Evolutionary conservation across 2,113 vertebrate species (phyloP).

Genomic region (Cricetomys ansorgei): DNA sequence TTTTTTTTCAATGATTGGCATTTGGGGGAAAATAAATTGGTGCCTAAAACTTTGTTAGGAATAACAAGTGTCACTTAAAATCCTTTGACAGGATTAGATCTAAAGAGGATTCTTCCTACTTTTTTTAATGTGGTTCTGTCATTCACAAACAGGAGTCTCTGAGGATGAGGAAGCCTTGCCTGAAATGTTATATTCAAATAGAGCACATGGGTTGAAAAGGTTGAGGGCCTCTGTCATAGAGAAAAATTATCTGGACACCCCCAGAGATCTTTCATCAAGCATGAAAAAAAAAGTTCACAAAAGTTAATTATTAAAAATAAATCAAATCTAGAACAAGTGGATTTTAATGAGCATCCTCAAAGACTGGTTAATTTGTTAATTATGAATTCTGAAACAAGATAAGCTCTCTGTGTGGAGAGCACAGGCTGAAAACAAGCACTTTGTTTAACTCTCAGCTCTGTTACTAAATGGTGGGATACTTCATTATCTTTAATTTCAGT

Average conservation of each 20-base stretch:
- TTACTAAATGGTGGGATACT: neutral
- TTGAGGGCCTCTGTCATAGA: slow-evolving; percentile 30
- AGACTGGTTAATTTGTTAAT: slow-evolving; percentile 54
- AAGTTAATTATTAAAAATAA: slow-evolving; percentile 73
- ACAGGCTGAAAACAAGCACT: neutral
- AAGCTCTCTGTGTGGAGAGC: neutral
- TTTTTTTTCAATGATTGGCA: neutral
- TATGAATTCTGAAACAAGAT: slow-evolving; percentile 56
- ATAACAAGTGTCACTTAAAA: neutral
- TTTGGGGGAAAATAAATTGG: neutral
- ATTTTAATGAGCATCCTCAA: slow-evolving; percentile 36
- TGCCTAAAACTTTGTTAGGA: slow-evolving; percentile 11
- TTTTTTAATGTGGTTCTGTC: neutral
- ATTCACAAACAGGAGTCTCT: slow-evolving; percentile 34
- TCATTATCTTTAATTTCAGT: neutral
- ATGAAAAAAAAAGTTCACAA: slow-evolving; percentile 68
- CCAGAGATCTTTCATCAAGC: slow-evolving; percentile 59
- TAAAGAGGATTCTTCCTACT: slow-evolving; percentile 6
- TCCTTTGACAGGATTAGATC: neutral
- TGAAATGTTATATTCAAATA: slow-evolving; percentile 11
- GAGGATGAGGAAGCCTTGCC: neutral
- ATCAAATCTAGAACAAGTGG: slow-evolving; percentile 51
- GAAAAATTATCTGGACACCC: slow-evolving; percentile 58
- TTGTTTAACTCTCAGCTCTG: neutral
- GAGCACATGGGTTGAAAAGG: neutral